Evolutionary conservation across 2,888 invertebrate species (phyloP).

Genomic region (Ectobius pallidus): DNA sequence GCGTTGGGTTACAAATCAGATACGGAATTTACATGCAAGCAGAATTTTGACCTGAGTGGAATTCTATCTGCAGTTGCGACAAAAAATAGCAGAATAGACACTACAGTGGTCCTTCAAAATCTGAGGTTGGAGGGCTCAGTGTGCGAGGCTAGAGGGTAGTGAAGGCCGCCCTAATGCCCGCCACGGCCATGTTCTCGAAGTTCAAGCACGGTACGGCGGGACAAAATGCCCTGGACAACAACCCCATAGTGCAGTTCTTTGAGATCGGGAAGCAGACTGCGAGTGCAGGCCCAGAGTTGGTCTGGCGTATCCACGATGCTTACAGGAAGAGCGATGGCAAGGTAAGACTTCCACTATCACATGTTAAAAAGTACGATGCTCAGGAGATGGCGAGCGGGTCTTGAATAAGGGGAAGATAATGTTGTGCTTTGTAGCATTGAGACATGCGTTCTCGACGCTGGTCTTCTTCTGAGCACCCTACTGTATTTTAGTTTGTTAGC

Average conservation of each 20-base stretch:
- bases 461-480: no score
- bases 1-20: no score
- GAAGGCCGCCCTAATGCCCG: slow-evolving; percentile 49
- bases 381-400: no score
- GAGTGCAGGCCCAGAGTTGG: slow-evolving; percentile 85
- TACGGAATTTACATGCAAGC: no score
- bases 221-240: slow-evolving; percentile 68
- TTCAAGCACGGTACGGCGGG: slow-evolving; percentile 64
- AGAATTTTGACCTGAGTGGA: no score
- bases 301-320: slow-evolving; percentile 92
- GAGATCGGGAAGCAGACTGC: slow-evolving; percentile 82
- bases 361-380: no score
- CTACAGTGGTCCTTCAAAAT: not conserved
- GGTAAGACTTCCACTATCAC: slow-evolving; percentile 66
- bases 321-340: slow-evolving; percentile 86
- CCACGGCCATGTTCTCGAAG: slow-evolving; percentile 73
- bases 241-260: slow-evolving; percentile 87
- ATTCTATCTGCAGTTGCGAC: no score
- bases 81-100: not conserved
- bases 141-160: no score
- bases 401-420: not conserved
- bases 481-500: no score
- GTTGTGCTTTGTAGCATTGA: not conserved
- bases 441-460: no score
- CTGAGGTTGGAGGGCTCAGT: not conserved